Evolutionary conservation across 2,888 invertebrate species (phyloP).

Genomic region (Deroplatys truncata): DNA sequence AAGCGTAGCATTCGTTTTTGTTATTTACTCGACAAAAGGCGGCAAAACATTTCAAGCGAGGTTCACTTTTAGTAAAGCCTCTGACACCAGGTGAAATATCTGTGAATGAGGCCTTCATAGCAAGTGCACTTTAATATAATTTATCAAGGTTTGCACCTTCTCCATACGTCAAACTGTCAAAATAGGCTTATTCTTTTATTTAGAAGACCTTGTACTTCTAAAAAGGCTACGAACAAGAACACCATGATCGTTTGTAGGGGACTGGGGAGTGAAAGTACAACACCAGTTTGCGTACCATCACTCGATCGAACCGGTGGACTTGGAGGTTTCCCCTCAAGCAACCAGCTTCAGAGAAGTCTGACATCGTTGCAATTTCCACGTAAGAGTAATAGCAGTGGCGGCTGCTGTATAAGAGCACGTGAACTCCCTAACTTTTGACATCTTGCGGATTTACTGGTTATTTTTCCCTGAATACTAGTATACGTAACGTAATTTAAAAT

Average conservation of each 20-base stretch:
- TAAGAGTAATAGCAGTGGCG: neutral
- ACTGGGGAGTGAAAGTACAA: neutral
- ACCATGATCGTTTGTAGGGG: neutral
- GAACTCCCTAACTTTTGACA: no score
- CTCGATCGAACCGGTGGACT: neutral
- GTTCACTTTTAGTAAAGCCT: no score
- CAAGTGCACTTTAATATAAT: neutral
- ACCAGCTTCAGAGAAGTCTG: neutral
- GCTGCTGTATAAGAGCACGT: no score
- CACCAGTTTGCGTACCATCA: neutral
- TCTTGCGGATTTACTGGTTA: no score
- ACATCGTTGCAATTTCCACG: neutral
- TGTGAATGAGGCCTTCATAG: neutral
- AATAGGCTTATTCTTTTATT: neutral
- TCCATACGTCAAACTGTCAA: neutral
- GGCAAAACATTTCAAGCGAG: no score
- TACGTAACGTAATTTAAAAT: no score
- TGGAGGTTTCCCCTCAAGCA: neutral
- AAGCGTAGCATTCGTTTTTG: no score
- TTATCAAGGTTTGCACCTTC: neutral
- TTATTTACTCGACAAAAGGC: no score
- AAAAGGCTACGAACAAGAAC: neutral
- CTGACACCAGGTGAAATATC: neutral
- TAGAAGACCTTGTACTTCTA: neutral
- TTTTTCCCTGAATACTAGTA: no score